These are phyloP conservation scores for Triplophysa bombifrons DNA, from an alignment of 2,797 vertebrate species.

Conservation along the genomic window DNA sequence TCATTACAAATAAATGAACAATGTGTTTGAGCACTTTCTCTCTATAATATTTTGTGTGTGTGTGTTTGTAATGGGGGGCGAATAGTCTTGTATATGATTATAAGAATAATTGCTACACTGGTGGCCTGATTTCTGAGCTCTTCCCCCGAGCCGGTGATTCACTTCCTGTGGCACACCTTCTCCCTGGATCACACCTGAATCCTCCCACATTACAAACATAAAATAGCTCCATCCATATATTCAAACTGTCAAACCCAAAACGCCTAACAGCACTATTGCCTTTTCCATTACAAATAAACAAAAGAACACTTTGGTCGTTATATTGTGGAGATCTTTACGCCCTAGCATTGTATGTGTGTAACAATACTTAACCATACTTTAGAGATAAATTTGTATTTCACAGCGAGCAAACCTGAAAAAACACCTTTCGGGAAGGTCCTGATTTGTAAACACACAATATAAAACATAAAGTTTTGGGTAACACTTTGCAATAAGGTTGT, in stretches of 20 bases:
- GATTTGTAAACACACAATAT: no score
- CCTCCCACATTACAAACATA: conserved; percentile 12
- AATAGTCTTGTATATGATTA: no score
- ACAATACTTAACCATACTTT: not conserved
- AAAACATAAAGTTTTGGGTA: no score
- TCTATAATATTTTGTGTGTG: no score
- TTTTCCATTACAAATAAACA: conserved; percentile 21
- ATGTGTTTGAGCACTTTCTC: no score
- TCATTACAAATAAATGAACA: no score
- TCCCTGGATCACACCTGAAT: conserved; percentile 13
- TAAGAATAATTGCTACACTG: not conserved
- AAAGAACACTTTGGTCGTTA: not conserved
- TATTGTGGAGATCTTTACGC: not conserved
- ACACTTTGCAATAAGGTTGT: no score
- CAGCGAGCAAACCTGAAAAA: no score
- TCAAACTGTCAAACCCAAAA: conserved; percentile 10
- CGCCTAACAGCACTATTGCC: not conserved
- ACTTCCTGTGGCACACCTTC: conserved; percentile 22
- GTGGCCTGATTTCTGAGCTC: conserved; percentile 4
- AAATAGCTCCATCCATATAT: conserved; percentile 8
- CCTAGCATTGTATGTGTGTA: not conserved
- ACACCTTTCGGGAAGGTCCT: no score
- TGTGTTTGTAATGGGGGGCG: no score
- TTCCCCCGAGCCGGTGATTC: conserved; percentile 6
- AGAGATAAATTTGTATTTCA: not conserved